These are phyloP conservation scores for Crambe crambe DNA, from an alignment of 37 sponge, comb jelly and placozoan species.

Conservation along the genomic window DNA sequence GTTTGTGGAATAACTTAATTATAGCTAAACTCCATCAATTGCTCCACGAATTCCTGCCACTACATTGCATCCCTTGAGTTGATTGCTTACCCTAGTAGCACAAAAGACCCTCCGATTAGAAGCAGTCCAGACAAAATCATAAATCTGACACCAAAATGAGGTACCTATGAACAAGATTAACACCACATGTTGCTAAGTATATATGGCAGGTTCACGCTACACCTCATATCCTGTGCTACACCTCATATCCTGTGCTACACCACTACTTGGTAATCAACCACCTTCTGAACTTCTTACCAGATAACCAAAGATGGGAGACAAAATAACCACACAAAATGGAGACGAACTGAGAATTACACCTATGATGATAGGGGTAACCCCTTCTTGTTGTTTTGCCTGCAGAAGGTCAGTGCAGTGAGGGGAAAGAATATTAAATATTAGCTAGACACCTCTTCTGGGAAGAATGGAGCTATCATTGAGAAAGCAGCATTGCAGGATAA, in stretches of 20 bases:
- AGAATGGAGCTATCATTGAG: conserved; percentile 35
- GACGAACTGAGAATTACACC: conserved; percentile 53
- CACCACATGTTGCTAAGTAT: no score
- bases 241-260: no score
- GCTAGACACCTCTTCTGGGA: conserved; percentile 30
- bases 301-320: conserved; percentile 50
- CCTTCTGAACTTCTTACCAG: conserved; percentile 25
- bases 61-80: background rate
- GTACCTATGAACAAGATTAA: no score
- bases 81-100: background rate
- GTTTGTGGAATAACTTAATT: no score
- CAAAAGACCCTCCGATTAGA: background rate
- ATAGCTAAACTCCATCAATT: no score
- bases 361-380: conserved; percentile 3
- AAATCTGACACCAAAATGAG: conserved; percentile 48
- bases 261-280: background rate
- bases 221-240: no score
- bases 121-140: conserved; percentile 1
- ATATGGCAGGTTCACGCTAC: no score
- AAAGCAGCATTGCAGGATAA: conserved; percentile 21
- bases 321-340: conserved; percentile 50
- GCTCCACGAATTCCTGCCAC: background rate
- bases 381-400: conserved; percentile 31
- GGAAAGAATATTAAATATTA: no score
- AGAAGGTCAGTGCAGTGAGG: no score